phyloP scores from a whole-genome alignment of 2,888 invertebrate species.

The Drosophila koepferae region DNA sequence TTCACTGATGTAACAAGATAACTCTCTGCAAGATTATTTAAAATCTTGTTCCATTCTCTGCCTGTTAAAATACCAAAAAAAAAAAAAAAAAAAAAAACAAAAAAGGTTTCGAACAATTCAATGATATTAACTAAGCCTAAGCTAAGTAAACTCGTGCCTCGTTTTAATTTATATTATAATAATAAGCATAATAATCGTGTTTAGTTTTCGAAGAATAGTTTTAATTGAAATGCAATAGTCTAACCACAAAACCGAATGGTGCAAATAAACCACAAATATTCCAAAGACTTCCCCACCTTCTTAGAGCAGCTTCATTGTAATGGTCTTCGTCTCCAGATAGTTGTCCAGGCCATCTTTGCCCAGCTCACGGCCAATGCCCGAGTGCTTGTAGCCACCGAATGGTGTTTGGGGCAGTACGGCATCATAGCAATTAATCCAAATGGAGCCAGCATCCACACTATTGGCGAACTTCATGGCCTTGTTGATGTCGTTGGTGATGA shows the following conservation, averaged over 20 bases:
- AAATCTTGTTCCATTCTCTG: neutral
- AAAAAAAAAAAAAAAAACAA: neutral
- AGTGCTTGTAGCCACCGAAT: slow-evolving; percentile 95
- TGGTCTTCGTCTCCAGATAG: slow-evolving; percentile 92
- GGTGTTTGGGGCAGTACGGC: slow-evolving; percentile 89
- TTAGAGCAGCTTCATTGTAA: slow-evolving; percentile 87
- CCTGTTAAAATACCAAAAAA: neutral
- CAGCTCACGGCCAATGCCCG: slow-evolving; percentile 94
- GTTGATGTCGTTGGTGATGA: slow-evolving; percentile 92
- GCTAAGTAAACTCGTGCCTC: slow-evolving; percentile 69
- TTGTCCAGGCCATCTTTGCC: slow-evolving; percentile 92
- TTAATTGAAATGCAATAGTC: slow-evolving; percentile 52
- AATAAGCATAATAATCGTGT: slow-evolving; percentile 21
- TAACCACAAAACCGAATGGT: slow-evolving; percentile 45
- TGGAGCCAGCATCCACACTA: slow-evolving; percentile 91
- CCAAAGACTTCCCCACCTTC: neutral
- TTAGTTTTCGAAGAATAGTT: slow-evolving; percentile 24
- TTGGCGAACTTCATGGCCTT: slow-evolving; percentile 91
- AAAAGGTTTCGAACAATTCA: slow-evolving; percentile 39
- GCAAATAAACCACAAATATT: slow-evolving; percentile 58
- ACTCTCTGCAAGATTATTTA: slow-evolving; percentile 9
- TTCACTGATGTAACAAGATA: neutral
- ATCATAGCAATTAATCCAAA: slow-evolving; percentile 89
- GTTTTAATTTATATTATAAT: slow-evolving; percentile 29
- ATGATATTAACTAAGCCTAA: slow-evolving; percentile 53